Base-by-base conservation (phyloP, 2,888 invertebrate species). In the Cephus spinipes region DNA sequence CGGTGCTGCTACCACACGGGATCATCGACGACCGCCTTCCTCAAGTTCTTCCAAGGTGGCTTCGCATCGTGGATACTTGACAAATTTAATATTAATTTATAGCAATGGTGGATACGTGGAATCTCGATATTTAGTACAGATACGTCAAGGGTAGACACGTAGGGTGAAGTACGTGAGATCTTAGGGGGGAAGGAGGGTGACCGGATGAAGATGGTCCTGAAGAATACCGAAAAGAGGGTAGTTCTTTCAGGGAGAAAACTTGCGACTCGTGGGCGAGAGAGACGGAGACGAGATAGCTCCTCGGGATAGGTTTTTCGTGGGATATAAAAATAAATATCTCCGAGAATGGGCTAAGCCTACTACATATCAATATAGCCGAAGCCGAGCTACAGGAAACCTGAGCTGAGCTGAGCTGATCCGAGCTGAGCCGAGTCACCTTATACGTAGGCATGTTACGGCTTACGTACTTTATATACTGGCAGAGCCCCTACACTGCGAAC, bases 311-410 rank as follows among this genome's bases (percentile, higher is more conserved):
- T 71, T 71, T 71, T 71, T 71, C 69, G 34, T 69, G n/a, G 40
- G 68, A 81, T 81, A 85, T 83, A 80, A 84, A 84, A 78, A 83
- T 83, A 85, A 83, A 83, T 84, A 85, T 83, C 81, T 79, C 76
- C 78, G 79, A 79, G 77, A 83, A 85, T 81, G 79, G 75, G 73
- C 77, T 83, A 82, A 83, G 82, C 83, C 83, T 84, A 79, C 83
- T 79, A 81, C 83, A 83, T 85, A 85, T 84, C 84, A 82, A 85
- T 84, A 82, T 81, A 82, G 79, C 76, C 40, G 31, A 34, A 76
- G 75, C 77, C 77, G 76, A 23, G 76, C 73, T 35, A 69, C 35
- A 68, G 30, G 80, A 80, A 80, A 80, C 73, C 75, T 23, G 76
- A 80, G 81, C 75, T 76, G 79, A 76, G 80, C 81, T 80, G 80